Conservation (phyloP, 2,113 vertebrate species). For the Upupa epops region DNA sequence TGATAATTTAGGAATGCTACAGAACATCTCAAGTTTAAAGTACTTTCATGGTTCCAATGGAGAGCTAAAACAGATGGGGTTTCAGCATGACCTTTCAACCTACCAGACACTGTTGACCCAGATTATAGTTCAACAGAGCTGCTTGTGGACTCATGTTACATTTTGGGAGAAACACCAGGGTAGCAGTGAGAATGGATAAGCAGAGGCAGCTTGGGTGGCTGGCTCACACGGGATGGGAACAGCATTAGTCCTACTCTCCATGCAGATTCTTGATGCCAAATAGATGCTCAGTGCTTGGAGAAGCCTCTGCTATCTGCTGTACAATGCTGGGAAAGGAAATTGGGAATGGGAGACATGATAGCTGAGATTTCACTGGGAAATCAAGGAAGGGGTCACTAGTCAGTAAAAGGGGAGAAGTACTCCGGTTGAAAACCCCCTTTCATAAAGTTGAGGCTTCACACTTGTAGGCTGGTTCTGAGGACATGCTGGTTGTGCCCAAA, state of each 20-base stretch:
- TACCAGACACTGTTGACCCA: slow-evolving; percentile 40
- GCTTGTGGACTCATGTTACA: slow-evolving; percentile 55
- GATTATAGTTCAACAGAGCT: slow-evolving; percentile 54
- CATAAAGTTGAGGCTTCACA: background rate
- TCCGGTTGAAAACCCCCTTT: background rate
- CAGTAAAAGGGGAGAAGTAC: fast-evolving
- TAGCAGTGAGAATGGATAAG: background rate
- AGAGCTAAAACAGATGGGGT: slow-evolving; percentile 68
- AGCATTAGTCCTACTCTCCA: background rate
- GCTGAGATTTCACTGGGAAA: background rate
- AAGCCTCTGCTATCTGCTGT: background rate
- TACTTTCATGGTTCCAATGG: slow-evolving; percentile 50
- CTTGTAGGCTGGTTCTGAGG: background rate
- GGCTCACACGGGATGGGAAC: background rate
- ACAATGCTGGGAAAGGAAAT: background rate
- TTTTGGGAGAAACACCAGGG: background rate
- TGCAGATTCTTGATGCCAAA: background rate
- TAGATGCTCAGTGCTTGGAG: background rate
- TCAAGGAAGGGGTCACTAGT: background rate
- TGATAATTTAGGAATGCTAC: slow-evolving; percentile 55
- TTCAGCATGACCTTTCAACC: slow-evolving; percentile 65
- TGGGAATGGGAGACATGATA: background rate
- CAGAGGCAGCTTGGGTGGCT: background rate
- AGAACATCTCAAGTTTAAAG: slow-evolving; percentile 70
- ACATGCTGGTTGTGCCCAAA: background rate